Evolutionary conservation across 92 coral and sea anemone species (phyloP), one percentile per base, ranked within the genome.

Genomic region (Phymanthus crucifer): DNA sequence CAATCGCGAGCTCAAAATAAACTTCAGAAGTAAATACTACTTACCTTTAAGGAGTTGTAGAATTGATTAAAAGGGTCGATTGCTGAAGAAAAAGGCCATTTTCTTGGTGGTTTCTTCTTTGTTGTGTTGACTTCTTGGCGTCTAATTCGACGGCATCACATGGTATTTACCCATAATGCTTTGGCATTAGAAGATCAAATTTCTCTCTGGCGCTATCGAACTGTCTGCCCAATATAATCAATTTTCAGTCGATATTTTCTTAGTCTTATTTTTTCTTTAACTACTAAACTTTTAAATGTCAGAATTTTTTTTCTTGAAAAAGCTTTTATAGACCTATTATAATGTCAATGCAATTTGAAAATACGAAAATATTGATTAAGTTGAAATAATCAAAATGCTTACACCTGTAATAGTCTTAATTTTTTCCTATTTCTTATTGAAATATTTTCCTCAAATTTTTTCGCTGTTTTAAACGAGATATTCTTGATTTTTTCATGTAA

Each of bases 71-170:
- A 29, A 50, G 21, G 21, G 4, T 29, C 31, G 45, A 36, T 47
- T 74, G 21, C 78, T 26, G 24, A 40, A 50, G 26, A 3, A 21
- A 34, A 32, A 16, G 4, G 73, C 73, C 57, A 77, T 64, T 58
- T 64, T 23, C 33, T 54, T 78, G 21, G 17, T 24, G 37, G 40
- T 54, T 21, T 13, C 72, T 40, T 33, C 83, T 77, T 75, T 86
- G 80, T 82, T 84, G 82, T 81, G 86, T 80, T 27, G 70, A 70
- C 70, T 81, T 86, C 83, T 58, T 76, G 70, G 89, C 89, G 90
- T 81, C 86, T 77, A 3, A 34, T 23, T 27, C 6, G 48, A 43
- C 48, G 27, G 27, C 2, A 11, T 43, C 31, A 29, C 34, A 37
- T 70, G 70, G 36, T 7, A 40, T 47, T 32, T 74, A 61, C 85